Conservation (phyloP, 2,797 vertebrate genomes). For the Neosilurus mollespiculum region DNA sequence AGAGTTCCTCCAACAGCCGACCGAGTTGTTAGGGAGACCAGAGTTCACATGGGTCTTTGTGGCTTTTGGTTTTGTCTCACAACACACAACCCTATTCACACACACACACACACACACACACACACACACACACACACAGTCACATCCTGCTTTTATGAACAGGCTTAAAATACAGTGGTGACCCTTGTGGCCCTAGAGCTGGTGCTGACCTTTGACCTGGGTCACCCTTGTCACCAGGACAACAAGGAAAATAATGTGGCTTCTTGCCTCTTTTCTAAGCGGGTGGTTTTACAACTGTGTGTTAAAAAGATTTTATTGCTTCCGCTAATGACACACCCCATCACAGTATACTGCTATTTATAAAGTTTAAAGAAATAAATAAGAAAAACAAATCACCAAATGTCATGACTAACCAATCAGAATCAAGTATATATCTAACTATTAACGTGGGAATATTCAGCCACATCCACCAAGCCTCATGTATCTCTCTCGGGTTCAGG, state of each 20-base stretch:
- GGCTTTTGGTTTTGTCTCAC: conserved; percentile 45
- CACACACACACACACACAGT: conserved; percentile 47
- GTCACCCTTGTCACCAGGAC: conserved; percentile 62
- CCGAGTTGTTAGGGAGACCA: conserved; percentile 58
- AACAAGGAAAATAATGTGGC: conserved; percentile 44
- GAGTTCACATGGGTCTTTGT: conserved; percentile 55
- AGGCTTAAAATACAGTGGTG: conserved; percentile 55
- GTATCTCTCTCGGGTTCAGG: no score
- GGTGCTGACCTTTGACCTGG: conserved; percentile 63
- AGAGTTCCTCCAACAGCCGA: conserved; percentile 47
- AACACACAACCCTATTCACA: conserved; percentile 65
- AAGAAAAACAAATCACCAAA: no score
- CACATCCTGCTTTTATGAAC: conserved; percentile 52
- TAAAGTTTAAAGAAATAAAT: no score
- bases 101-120: conserved; percentile 21
- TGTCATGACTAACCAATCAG: no score
- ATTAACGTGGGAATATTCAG: no score
- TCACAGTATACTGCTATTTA: no score
- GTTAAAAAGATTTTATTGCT: no score
- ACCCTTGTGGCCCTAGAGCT: conserved; percentile 52
- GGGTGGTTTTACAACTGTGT: background rate
- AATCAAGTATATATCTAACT: no score
- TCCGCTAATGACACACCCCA: no score
- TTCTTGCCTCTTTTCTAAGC: conserved; percentile 2
- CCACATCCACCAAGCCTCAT: no score